Evolutionary conservation across 2,113 vertebrate species (phyloP).

Genomic region (Indri indri): DNA sequence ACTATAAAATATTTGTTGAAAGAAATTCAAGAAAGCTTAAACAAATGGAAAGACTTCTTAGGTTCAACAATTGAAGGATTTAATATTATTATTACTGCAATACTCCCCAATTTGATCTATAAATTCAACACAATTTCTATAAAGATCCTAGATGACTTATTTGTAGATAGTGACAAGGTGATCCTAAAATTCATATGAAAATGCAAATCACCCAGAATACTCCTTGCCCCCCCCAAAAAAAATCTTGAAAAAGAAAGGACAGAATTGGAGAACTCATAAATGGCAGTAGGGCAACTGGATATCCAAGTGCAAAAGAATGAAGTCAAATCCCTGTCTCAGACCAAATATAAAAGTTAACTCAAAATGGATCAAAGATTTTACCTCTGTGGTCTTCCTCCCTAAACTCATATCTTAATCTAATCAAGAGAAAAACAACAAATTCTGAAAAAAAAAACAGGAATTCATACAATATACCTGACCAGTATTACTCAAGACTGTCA

Average conservation of each 20-base stretch:
- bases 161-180: neutral
- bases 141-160: neutral
- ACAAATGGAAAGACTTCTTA: neutral
- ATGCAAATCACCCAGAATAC: conserved; percentile 35
- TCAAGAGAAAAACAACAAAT: neutral
- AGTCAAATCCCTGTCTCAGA: neutral
- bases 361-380: neutral
- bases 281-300: neutral
- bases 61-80: neutral
- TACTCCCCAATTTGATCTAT: neutral
- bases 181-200: conserved; percentile 45
- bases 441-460: neutral
- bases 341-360: neutral
- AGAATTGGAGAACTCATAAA: neutral
- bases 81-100: neutral
- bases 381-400: neutral
- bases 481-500: neutral
- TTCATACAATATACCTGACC: neutral
- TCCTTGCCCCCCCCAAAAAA: neutral
- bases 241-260: neutral
- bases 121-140: neutral
- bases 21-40: neutral
- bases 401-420: neutral
- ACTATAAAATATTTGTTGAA: neutral
- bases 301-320: neutral